These are phyloP conservation scores for Drosophila percnosoma DNA, from an alignment of 2,888 invertebrate species.

Conservation along the genomic window DNA sequence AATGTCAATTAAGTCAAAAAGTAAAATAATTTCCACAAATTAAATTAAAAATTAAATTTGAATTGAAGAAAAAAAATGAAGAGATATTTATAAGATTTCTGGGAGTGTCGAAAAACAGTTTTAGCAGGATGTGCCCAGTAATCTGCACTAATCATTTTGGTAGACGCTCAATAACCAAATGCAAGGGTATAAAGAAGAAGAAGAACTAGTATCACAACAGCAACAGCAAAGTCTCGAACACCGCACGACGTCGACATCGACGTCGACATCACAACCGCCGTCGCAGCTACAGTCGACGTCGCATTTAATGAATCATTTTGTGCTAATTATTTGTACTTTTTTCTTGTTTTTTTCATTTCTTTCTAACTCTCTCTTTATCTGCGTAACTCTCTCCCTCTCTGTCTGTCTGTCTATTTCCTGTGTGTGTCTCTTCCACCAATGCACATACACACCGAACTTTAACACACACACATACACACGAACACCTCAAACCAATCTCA, in stretches of 20 bases:
- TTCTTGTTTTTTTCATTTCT: slow-evolving; percentile 52
- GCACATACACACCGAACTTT: slow-evolving; percentile 24
- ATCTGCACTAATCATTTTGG: neutral
- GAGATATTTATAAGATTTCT: neutral
- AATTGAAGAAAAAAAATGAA: neutral
- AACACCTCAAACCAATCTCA: neutral
- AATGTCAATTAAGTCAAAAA: neutral
- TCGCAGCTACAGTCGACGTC: slow-evolving; percentile 27
- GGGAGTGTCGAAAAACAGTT: neutral
- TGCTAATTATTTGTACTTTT: slow-evolving; percentile 66
- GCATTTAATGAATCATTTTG: slow-evolving; percentile 41
- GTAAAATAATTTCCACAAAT: neutral
- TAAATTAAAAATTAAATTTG: neutral
- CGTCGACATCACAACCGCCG: slow-evolving; percentile 16
- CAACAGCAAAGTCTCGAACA: slow-evolving; percentile 3
- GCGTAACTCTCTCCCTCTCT: slow-evolving; percentile 30
- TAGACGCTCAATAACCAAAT: neutral
- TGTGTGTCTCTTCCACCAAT: slow-evolving; percentile 12
- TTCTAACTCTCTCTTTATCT: slow-evolving; percentile 25
- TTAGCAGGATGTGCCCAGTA: neutral
- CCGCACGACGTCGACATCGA: slow-evolving; percentile 19
- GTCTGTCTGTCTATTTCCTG: slow-evolving; percentile 13
- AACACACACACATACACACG: slow-evolving; percentile 22
- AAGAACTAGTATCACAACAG: neutral
- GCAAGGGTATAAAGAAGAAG: slow-evolving; percentile 18